Conservation (phyloP, 2,113 vertebrate genomes). For the Anthoscopus minutus region DNA sequence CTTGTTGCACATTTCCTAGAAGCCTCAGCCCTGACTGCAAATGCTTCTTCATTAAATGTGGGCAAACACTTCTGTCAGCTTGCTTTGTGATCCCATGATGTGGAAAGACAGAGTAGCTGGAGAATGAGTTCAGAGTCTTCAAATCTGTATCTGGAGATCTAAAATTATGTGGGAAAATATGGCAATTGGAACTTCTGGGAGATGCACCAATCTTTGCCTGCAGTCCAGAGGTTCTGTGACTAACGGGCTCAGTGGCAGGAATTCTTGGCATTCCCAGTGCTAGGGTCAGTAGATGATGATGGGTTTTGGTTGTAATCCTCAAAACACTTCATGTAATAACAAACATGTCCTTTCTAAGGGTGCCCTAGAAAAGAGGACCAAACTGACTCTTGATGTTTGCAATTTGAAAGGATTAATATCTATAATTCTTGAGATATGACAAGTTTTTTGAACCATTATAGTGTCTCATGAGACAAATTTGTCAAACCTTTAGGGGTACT, state of each 20-base stretch:
- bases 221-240: background rate
- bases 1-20: background rate
- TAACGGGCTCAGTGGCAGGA: background rate
- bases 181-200: background rate
- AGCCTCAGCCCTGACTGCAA: background rate
- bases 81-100: accelerated
- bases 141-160: background rate
- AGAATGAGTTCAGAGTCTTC: background rate
- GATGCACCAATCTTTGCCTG: background rate
- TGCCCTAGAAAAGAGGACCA: background rate
- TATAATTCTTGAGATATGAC: background rate
- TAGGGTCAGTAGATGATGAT: background rate
- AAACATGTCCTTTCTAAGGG: background rate
- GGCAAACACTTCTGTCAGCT: background rate
- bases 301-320: background rate
- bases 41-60: background rate
- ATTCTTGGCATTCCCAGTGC: background rate
- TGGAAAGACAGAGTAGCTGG: background rate
- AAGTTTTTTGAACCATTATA: background rate
- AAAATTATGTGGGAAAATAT: background rate
- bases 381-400: background rate
- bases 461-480: background rate
- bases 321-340: background rate
- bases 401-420: background rate
- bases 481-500: background rate